Base-by-base conservation (phyloP, 2,888 invertebrate species). In the Hydroisotoma schaefferi region DNA sequence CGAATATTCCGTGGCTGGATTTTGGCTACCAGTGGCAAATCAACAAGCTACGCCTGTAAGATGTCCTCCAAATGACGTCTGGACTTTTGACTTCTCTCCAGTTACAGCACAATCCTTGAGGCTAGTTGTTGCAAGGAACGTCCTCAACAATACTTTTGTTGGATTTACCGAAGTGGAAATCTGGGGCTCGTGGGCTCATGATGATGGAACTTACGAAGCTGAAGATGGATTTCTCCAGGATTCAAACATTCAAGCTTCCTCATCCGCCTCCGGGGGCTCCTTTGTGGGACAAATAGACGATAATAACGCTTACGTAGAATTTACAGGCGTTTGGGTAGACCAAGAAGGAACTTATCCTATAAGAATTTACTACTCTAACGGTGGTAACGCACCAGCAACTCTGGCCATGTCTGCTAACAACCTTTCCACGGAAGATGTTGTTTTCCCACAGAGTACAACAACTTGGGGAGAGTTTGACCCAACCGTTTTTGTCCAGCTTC, bases 121-220 rank as follows among this genome's bases (percentile, higher is more conserved):
- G 37, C 48, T 69, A 1, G 44, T 68, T 8, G 68, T 71, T 25
- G 37, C 57, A 0, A 54, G 68, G 3, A 68, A 71, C 38, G 56
- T 47, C 4, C 54, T 25, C 10, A 65, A 63, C 37, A 61, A 68
- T 55, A 61, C 61, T 33, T 71, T 62, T 51, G 59, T 68, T 40
- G 71, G 71, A 27, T 46, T 71, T 10, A 65, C 67, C 6, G 71
- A 71, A 55, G 12, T 71, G 3, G 71, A 71, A 55, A 65, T 71
- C 23, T 71, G 69, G 69, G 69, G 63, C n/a, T 54, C 66, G 10
- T 71, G 67, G 67, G 69, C 71, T 1, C 68, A 68, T 55, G 53
- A 59, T 8, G 58, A 46, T 18, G 55, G 55, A 10, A 56, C 44
- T 3, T 69, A 63, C 40, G 71, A 71, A 57, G 69, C 69, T 2